Conservation (phyloP, 2,888 invertebrate genomes). For the Diarsia mendica region DNA sequence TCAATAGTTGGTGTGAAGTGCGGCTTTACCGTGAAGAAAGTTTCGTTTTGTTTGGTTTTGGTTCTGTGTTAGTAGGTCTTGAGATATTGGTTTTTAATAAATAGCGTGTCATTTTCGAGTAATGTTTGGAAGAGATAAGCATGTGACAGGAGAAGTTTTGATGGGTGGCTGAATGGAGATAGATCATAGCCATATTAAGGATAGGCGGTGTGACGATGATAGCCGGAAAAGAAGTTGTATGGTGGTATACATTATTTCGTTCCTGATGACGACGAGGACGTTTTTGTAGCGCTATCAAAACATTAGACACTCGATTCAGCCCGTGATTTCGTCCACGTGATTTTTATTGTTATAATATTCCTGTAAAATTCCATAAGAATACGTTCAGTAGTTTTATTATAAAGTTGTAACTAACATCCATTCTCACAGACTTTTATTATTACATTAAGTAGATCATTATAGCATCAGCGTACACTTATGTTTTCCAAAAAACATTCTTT, state of each 20-base stretch:
- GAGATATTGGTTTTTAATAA: background rate
- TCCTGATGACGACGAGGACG: background rate
- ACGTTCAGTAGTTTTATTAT: no score
- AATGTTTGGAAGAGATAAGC: background rate
- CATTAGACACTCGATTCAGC: background rate
- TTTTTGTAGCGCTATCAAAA: background rate
- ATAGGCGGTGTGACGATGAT: background rate
- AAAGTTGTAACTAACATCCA: no score
- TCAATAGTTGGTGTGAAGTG: slow-evolving; percentile 52
- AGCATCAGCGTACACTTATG: background rate
- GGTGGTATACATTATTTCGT: background rate
- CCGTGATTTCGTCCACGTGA: background rate
- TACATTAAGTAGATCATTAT: no score
- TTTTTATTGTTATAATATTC: background rate
- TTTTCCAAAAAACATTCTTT: background rate
- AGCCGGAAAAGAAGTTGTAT: background rate
- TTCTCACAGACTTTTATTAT: background rate
- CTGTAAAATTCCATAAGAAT: no score
- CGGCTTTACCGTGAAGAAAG: slow-evolving; percentile 31
- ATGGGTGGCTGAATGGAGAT: background rate
- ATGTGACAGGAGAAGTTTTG: background rate
- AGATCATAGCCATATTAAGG: background rate
- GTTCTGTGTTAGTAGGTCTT: slow-evolving; percentile 44
- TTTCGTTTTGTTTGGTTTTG: slow-evolving; percentile 38
- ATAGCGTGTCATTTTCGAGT: background rate